These are phyloP conservation scores for Podocnemis expansa DNA, from an alignment of 2,113 vertebrate genomes.

Conservation along the genomic window DNA sequence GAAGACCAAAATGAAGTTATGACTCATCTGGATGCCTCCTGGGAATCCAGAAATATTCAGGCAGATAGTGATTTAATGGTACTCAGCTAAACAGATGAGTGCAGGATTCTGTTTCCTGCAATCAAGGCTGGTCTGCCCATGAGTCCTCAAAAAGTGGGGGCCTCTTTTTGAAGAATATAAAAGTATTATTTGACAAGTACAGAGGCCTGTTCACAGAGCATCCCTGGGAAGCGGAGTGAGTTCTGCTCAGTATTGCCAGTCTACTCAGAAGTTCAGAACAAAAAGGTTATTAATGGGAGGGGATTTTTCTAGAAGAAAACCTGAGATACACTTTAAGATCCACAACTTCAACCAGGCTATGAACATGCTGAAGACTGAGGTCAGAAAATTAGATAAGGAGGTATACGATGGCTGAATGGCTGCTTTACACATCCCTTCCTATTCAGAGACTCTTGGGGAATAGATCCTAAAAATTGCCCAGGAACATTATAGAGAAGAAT, in stretches of 20 bases:
- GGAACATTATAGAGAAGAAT: not conserved
- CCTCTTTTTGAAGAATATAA: accelerated
- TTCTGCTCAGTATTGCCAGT: not conserved
- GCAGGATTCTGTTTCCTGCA: not conserved
- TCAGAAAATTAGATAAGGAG: not conserved
- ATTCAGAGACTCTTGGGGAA: not conserved
- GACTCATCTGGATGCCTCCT: not conserved
- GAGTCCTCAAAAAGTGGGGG: not conserved
- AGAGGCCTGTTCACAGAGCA: not conserved
- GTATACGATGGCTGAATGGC: not conserved
- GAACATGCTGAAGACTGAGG: not conserved
- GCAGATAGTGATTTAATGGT: not conserved
- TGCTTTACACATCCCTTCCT: not conserved
- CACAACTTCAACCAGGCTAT: not conserved
- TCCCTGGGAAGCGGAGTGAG: not conserved
- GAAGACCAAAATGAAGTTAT: not conserved
- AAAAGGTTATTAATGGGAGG: not conserved
- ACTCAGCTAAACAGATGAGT: not conserved
- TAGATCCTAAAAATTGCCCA: not conserved
- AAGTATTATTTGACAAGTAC: not conserved
- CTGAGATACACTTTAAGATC: not conserved
- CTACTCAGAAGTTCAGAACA: not conserved
- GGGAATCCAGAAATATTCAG: not conserved
- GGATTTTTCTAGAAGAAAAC: not conserved
- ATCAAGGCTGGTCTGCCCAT: not conserved